Conservation (phyloP, 2,888 invertebrate species). For the Oegoconia quadripuncta region DNA sequence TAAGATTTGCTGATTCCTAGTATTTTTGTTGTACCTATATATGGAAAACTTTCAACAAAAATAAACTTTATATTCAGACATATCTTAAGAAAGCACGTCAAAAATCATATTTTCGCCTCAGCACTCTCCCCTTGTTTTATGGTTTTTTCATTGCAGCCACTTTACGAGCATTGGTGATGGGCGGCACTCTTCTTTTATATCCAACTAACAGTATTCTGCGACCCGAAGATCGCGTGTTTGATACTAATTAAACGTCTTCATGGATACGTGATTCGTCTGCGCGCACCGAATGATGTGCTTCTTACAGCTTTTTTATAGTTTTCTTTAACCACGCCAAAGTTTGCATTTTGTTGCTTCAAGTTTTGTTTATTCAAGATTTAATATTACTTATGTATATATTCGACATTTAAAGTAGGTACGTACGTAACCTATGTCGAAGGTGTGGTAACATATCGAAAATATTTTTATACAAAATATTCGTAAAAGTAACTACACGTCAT, state of each 20-base stretch:
- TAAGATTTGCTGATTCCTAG: too few species aligned
- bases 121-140: conserved; percentile 63
- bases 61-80: conserved; percentile 1
- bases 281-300: conserved; percentile 48
- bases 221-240: conserved; percentile 64
- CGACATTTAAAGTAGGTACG: not conserved
- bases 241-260: conserved; percentile 68
- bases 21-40: too few species aligned
- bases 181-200: conserved; percentile 54
- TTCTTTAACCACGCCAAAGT: conserved; percentile 3
- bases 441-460: too few species aligned
- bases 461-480: too few species aligned
- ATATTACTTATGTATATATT: not conserved
- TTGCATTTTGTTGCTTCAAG: not conserved
- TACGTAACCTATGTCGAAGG: too few species aligned
- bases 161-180: conserved; percentile 65
- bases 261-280: conserved; percentile 62
- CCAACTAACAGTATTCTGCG: conserved; percentile 51
- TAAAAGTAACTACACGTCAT: too few species aligned
- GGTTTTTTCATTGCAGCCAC: conserved; percentile 67
- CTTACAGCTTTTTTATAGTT: conserved; percentile 39
- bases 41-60: not conserved
- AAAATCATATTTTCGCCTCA: conserved; percentile 63
- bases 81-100: conserved; percentile 38
- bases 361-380: not conserved